Percentiles rank a stretch among this genome's conserved stretches.
Conservation (phyloP, 2,797 vertebrate species). For the Varecia variegata region DNA sequence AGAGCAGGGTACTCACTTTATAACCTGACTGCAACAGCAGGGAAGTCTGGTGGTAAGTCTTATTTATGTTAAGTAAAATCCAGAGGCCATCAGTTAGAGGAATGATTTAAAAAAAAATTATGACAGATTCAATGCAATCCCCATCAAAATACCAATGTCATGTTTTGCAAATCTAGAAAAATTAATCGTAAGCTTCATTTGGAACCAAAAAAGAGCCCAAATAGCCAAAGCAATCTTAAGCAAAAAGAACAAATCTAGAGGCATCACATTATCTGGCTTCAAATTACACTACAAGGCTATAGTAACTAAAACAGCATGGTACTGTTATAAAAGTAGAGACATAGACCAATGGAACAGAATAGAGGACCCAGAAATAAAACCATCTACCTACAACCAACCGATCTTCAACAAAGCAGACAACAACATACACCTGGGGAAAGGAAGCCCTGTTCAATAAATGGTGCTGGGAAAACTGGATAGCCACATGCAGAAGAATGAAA, state of each 20-base stretch:
- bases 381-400: neutral
- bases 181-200: neutral
- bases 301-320: neutral
- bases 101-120: neutral
- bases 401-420: neutral
- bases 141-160: neutral
- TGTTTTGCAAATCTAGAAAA: neutral
- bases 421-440: neutral
- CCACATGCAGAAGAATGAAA: neutral
- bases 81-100: neutral
- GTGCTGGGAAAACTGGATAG: neutral
- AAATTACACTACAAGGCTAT: neutral
- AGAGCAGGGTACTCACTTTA: neutral
- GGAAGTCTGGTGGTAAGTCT: neutral
- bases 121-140: neutral
- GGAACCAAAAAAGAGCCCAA: neutral
- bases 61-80: neutral
- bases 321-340: neutral
- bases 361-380: neutral
- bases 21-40: neutral
- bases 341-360: neutral
- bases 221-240: neutral
- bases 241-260: neutral
- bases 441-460: neutral
- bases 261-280: neutral